Percentiles rank a stretch among this genome's conserved stretches.
Conservation (phyloP, 2,888 invertebrate genomes). For the Leptinotarsa juncta region DNA sequence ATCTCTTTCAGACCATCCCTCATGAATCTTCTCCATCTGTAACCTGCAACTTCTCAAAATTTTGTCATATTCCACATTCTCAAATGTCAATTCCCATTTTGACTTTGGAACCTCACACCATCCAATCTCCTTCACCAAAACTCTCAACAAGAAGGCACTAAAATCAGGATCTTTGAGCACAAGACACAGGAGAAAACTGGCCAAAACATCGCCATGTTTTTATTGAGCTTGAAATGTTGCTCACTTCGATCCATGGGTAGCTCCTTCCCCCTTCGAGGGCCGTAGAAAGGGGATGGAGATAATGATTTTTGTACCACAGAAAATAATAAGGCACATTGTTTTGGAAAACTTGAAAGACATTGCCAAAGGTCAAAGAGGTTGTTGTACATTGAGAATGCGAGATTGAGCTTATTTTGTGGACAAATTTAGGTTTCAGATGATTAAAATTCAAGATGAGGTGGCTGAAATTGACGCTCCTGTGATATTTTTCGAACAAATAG, state of each 20-base stretch:
- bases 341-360: background rate
- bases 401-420: background rate
- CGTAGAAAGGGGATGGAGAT: constrained; percentile 15
- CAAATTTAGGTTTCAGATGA: background rate
- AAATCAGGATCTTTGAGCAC: constrained; percentile 16
- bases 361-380: background rate
- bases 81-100: no score
- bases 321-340: constrained; percentile 25
- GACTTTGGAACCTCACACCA: no score
- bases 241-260: constrained; percentile 12
- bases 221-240: background rate
- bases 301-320: constrained; percentile 22
- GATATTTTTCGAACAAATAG: no score
- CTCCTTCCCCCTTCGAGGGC: constrained; percentile 23
- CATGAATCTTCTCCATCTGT: no score
- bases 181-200: background rate
- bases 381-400: background rate
- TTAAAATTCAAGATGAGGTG: no score
- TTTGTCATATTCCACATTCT: no score
- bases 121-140: no score
- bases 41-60: no score
- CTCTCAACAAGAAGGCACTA: constrained; percentile 15
- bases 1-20: no score
- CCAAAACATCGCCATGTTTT: background rate
- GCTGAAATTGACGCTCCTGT: no score